Evolutionary conservation across 2,113 vertebrate species (phyloP), one percentile per base, ranked within the genome.

Genomic region (Marcusenius ussheri): DNA sequence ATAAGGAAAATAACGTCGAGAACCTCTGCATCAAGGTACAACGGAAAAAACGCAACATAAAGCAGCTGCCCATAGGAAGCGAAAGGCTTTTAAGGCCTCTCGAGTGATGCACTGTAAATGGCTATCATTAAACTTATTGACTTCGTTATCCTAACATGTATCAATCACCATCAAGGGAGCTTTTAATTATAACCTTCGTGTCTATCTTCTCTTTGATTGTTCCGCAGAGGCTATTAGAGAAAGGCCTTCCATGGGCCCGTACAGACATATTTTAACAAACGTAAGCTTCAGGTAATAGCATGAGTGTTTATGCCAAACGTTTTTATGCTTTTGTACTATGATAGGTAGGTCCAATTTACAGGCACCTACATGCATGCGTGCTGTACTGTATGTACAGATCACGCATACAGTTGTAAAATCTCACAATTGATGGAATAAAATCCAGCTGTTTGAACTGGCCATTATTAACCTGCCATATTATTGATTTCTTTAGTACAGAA

Each of bases 401-500:
- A 86, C 5, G 17, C 83, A 15, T 31, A 80, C 10, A 11, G 35
- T 7, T 77, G 5, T 80, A 80, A 80, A 80, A 80, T 80, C 10
- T 24, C 39, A 45, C 51, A 42, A 58, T 31, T 85, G 39, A 89
- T 53, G 39, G 24, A 62, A 24, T 27, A 89, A 31, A 84, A 84
- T 19, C 15, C 45, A n/a, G 53, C 51, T 89, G 35, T 80, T 89
- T 56, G 80, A 89, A 84, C 31, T 80, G 5, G 49, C 27, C 70
- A 89, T 47, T 88, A 13, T 70, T 88, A n/a, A 21, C 50, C 39
- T 8, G 45, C 47, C 9, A 6, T 42, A 83, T 21, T 93, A 95
- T 96, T 27, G 95, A 95, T 95, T 95, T 93, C 92, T 92, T 91
- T 89, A 90, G 74, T 21, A 21, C 93, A 92, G 93, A 95, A 94